A percentile compares a stretch with the other conserved stretches of the same genome.
phyloP scores from a whole-genome alignment of 2,113 vertebrate species.

The Heterochromis multidens region DNA sequence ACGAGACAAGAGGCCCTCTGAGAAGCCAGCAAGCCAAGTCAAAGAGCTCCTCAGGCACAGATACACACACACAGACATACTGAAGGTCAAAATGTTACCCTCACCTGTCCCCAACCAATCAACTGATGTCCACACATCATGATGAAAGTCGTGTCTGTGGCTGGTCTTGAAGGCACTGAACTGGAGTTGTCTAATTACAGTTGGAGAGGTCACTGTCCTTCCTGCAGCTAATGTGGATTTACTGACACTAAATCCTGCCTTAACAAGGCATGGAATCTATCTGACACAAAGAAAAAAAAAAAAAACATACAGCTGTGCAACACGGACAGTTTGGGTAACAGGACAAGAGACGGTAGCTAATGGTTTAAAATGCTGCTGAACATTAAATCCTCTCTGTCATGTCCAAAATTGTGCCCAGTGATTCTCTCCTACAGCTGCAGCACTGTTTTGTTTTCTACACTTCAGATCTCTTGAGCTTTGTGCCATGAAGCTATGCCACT shows the following conservation, averaged over 20 bases:
- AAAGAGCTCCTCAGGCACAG: background rate
- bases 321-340: constrained; percentile 20
- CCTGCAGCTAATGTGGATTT: constrained; percentile 58
- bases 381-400: constrained; percentile 57
- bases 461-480: constrained; percentile 46
- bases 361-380: constrained; percentile 55
- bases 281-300: constrained; percentile 13
- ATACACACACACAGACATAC: constrained; percentile 6
- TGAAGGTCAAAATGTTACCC: constrained; percentile 62
- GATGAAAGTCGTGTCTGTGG: constrained; percentile 38
- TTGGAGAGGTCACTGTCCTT: constrained; percentile 48
- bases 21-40: constrained; percentile 27
- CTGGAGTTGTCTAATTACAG: constrained; percentile 59
- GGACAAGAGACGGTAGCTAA: constrained; percentile 59
- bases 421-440: constrained; percentile 63
- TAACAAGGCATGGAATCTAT: constrained; percentile 57
- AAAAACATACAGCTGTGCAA: constrained; percentile 52
- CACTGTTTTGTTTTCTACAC: constrained; percentile 50
- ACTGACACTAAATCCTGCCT: constrained; percentile 56
- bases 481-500: constrained; percentile 55
- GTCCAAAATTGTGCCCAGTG: constrained; percentile 37
- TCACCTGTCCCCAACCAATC: constrained; percentile 74
- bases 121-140: constrained; percentile 61
- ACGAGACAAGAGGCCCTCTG: constrained; percentile 50
- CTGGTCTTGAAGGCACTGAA: constrained; percentile 29